phyloP scores from a whole-genome alignment of 2,888 invertebrate genomes.

The Eupithecia subumbrata region DNA sequence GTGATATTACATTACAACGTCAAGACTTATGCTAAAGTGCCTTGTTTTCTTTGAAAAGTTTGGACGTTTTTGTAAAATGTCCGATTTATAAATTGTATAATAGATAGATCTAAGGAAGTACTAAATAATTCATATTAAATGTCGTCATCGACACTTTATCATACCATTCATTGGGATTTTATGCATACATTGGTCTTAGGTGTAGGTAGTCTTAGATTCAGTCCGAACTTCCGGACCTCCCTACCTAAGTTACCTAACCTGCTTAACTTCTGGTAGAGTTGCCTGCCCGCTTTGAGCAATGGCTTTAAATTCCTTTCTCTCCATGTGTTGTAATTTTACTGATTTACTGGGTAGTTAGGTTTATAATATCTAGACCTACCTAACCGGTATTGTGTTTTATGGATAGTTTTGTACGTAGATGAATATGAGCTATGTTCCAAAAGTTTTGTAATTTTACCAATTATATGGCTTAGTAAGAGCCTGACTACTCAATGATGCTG shows the following conservation, averaged over 20 bases:
- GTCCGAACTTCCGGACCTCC: neutral
- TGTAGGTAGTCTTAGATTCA: neutral
- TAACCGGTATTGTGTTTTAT: neutral
- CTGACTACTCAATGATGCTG: neutral
- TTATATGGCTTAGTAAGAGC: neutral
- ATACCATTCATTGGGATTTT: neutral
- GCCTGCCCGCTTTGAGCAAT: neutral
- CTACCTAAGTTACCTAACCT: neutral
- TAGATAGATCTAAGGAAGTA: neutral
- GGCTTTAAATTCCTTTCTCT: neutral
- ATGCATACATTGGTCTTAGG: neutral
- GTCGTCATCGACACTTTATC: neutral
- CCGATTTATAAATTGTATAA: neutral
- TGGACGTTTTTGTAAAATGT: neutral
- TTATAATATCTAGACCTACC: neutral
- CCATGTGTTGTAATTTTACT: constrained; percentile 5
- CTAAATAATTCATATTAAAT: too few relatives aligned
- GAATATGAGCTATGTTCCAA: neutral
- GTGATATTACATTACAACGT: neutral
- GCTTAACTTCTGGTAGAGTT: neutral
- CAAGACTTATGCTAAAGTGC: neutral
- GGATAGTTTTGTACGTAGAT: neutral
- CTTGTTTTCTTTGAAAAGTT: neutral
- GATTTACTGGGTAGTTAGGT: neutral
- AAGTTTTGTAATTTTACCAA: neutral